Percentiles rank a stretch among this genome's conserved stretches.
Conservation (phyloP, 2,797 vertebrate species). For the Pyrocephalus nanus region DNA sequence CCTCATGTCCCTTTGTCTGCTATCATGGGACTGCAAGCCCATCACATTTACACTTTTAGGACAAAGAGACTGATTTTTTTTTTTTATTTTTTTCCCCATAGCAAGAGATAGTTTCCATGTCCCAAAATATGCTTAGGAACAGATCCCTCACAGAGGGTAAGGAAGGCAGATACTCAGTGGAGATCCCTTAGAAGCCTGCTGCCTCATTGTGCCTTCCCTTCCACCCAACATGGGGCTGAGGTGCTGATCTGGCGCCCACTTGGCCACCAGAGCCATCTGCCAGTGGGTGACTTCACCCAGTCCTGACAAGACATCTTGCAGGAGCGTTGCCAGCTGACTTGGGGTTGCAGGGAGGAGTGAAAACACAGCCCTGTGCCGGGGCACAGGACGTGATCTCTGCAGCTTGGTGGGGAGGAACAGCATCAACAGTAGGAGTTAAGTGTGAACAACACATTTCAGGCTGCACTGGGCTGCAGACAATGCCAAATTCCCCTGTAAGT, state of each 20-base stretch:
- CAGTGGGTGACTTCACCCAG: background rate
- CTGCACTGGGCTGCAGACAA: background rate
- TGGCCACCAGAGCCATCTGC: background rate
- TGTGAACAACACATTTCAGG: background rate
- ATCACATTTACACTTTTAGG: background rate
- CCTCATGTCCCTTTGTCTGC: background rate
- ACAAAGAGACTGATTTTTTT: background rate
- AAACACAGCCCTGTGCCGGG: background rate
- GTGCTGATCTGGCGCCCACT: background rate
- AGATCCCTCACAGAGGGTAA: background rate
- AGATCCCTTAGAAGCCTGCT: background rate
- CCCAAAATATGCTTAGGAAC: background rate
- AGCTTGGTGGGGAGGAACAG: background rate
- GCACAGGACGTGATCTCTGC: background rate
- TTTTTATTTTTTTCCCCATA: background rate
- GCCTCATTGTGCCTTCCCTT: accelerated
- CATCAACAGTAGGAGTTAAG: background rate
- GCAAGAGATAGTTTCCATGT: background rate
- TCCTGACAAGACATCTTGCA: background rate
- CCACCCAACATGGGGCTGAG: accelerated
- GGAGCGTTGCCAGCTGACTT: background rate
- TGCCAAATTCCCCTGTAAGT: background rate
- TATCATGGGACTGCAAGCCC: background rate
- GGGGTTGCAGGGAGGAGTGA: background rate
- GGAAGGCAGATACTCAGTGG: background rate